These are phyloP conservation scores for Psilopogon haemacephalus DNA, from an alignment of 2,113 vertebrate genomes.

Conservation along the genomic window DNA sequence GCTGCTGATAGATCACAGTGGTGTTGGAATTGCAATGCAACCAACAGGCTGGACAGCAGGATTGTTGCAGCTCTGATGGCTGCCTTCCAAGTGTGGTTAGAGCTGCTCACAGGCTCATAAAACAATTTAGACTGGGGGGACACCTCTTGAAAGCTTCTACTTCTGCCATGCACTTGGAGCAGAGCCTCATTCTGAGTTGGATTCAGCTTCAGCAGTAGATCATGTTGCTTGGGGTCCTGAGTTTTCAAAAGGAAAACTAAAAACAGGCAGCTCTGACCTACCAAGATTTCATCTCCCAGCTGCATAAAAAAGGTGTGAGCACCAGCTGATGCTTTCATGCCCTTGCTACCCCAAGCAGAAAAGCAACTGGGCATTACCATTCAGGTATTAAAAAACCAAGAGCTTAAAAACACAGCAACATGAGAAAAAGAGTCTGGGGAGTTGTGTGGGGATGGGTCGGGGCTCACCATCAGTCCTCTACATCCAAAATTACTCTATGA, in stretches of 20 bases:
- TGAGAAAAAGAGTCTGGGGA: background rate
- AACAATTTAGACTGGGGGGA: background rate
- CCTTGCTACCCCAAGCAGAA: background rate
- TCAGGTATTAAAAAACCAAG: background rate
- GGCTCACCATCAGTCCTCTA: accelerated
- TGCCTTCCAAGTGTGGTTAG: background rate
- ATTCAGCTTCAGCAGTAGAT: background rate
- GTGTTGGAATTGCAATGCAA: background rate
- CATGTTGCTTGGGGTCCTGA: background rate
- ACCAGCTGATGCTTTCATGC: background rate
- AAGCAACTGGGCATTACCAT: background rate
- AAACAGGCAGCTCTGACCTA: background rate
- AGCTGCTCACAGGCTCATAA: background rate
- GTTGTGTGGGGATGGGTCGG: background rate
- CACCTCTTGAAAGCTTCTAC: background rate
- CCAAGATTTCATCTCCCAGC: background rate
- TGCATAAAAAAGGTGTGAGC: background rate
- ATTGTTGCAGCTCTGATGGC: background rate
- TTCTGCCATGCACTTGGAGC: background rate
- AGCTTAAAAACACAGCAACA: background rate
- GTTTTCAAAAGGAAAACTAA: background rate
- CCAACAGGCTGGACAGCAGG: background rate
- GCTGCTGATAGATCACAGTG: accelerated
- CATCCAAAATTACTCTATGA: background rate
- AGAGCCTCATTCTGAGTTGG: background rate